phyloP scores from a whole-genome alignment of 1,140 invertebrate genomes.

The Ptiloglossa arizonensis region DNA sequence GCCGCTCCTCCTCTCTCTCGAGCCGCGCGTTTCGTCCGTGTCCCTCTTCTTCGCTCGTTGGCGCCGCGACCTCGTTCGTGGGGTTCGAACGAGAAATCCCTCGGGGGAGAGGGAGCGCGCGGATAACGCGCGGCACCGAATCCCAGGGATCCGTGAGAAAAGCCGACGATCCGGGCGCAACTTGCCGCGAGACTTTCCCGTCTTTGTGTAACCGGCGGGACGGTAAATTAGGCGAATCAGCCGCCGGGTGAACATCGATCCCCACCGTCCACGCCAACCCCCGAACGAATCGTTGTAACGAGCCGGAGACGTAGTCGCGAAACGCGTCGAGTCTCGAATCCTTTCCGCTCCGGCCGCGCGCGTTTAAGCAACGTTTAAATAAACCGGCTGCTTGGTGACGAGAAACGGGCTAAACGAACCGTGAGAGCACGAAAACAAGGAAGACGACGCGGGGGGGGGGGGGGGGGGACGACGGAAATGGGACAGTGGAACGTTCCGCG shows the following conservation, averaged over 20 bases:
- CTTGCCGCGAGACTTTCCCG: slow-evolving; percentile 37
- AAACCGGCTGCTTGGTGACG: slow-evolving; percentile 50
- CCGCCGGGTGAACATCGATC: slow-evolving; percentile 26
- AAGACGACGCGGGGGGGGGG: neutral
- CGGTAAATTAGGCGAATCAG: slow-evolving; percentile 38
- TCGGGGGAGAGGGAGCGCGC: neutral
- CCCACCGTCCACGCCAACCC: no score
- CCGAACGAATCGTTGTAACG: slow-evolving; percentile 20
- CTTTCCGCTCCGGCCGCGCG: neutral
- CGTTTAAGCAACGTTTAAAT: slow-evolving; percentile 44
- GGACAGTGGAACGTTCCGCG: slow-evolving; percentile 20
- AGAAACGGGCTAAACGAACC: slow-evolving; percentile 47
- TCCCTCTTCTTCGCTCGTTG: neutral
- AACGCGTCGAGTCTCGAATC: slow-evolving; percentile 1
- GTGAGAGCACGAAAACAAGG: slow-evolving; percentile 33
- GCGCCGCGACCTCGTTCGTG: neutral
- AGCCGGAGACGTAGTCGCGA: slow-evolving; percentile 13
- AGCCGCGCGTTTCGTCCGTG: neutral
- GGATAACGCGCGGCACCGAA: slow-evolving; percentile 24
- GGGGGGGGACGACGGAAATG: slow-evolving; percentile 7
- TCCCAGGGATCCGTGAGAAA: slow-evolving; percentile 59
- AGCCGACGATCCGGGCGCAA: slow-evolving; percentile 17
- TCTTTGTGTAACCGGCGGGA: slow-evolving; percentile 2
- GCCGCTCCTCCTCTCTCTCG: neutral
- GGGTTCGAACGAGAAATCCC: slow-evolving; percentile 21